Evolutionary conservation across 2,888 invertebrate genomes (phyloP), one percentile per base, ranked within the genome.

Genomic region (Strigamia crassipes): DNA sequence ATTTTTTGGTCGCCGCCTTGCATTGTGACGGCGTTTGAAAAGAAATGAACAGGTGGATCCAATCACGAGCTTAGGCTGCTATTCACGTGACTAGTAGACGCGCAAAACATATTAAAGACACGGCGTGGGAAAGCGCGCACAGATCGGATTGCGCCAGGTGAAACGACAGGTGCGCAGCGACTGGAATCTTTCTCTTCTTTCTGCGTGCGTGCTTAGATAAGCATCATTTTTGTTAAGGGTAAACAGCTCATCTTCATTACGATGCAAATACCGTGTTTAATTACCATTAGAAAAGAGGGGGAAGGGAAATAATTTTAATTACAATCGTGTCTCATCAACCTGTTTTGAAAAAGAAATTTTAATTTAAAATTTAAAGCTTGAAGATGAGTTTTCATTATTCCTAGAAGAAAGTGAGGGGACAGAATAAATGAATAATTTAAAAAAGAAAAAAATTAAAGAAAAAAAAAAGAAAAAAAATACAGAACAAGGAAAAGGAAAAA

Each of bases 91-190:
- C 56, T n/a, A 9, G n/a, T 18, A 18, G 46, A 56, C 56, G 56
- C 56, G 56, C 56, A 18, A 18, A n/a, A 56, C 56, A 56, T 56
- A 56, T 56, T 56, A 56, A 56, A 56, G 56, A 56, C 56, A 6
- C 56, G 56, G 56, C 56, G 56, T 56, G 56, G 56, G 56, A 56
- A 56, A 56, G 18, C 56, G 56, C 56, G 56, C 56, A 56, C 21
- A 56, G 56, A 56, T 56, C 56, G 56, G 56, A 56, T 56, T 56
- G 56, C 56, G 56, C 56, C 56, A 56, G 56, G 56, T 56, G 56
- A 56, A 56, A 56, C 56, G 56, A 56, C 56, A 56, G 56, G 56
- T 56, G 56, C 56, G 56, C 56, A 56, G 56, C 56, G 56, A 56
- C 56, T 56, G 56, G 56, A 56, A 56, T 56, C n/a, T 56, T 56